Evolutionary conservation across 2,113 vertebrate genomes (phyloP).

Genomic region (Cheirogaleus medius): DNA sequence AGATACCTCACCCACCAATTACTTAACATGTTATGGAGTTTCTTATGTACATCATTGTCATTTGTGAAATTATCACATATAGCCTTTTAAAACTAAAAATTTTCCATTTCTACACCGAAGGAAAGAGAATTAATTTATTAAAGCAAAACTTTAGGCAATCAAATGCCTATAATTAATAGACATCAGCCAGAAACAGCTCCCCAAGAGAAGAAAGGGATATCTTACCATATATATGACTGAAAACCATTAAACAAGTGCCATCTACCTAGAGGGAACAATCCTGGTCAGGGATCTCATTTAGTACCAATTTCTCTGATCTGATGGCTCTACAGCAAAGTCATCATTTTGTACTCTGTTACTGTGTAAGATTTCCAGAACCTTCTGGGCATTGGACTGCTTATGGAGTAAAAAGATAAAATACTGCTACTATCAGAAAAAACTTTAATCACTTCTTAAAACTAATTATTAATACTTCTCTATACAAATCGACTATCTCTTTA

Average conservation of each 20-base stretch:
- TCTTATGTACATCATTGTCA: background rate
- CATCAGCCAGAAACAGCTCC: background rate
- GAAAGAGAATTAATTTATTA: background rate
- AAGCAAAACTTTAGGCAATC: background rate
- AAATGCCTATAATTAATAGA: background rate
- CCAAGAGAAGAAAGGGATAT: background rate
- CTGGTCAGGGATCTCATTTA: background rate
- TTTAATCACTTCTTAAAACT: background rate
- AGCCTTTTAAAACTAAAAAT: background rate
- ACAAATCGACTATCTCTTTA: too few species aligned
- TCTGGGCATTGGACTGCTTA: background rate
- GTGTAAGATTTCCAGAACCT: background rate
- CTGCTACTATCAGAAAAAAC: background rate
- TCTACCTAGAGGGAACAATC: background rate
- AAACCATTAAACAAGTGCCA: background rate
- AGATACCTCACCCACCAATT: background rate
- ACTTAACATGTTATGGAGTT: background rate
- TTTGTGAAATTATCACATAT: background rate
- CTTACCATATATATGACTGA: background rate
- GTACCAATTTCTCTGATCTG: background rate
- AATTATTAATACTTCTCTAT: background rate
- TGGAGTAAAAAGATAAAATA: background rate
- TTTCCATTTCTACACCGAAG: background rate
- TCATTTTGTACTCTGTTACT: background rate
- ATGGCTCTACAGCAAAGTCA: background rate